Evolutionary conservation across 2,797 vertebrate genomes (phyloP).

Genomic region (Psittacula derbiana): DNA sequence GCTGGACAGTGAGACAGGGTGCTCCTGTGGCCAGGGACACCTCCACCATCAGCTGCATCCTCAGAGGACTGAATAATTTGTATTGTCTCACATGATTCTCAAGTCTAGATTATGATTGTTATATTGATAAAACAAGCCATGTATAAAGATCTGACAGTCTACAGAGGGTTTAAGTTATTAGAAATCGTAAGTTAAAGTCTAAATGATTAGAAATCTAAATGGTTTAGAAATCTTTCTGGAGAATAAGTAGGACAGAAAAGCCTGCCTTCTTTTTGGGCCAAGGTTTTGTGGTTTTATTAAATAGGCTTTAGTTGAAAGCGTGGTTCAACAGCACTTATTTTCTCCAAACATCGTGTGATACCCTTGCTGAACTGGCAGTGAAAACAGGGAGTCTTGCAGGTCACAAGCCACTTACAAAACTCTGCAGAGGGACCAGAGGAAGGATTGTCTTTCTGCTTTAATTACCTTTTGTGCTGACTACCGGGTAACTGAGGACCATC

Average conservation of each 20-base stretch:
- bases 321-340: background rate
- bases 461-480: background rate
- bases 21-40: background rate
- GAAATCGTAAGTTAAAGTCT: background rate
- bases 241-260: background rate
- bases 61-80: background rate
- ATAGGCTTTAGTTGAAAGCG: background rate
- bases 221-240: background rate
- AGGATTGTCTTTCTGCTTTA: background rate
- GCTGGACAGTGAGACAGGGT: background rate
- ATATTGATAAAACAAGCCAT: background rate
- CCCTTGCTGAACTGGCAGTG: background rate
- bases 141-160: background rate
- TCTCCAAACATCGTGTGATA: background rate
- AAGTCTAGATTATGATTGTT: background rate
- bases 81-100: background rate
- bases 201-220: background rate
- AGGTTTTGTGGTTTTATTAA: background rate
- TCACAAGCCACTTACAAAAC: background rate
- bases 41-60: background rate
- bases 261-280: background rate
- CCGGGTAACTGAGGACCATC: background rate
- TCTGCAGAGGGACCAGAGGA: background rate
- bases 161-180: background rate
- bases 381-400: background rate